Conservation (phyloP, 2,797 vertebrate genomes). For the Pangasius macronema region DNA sequence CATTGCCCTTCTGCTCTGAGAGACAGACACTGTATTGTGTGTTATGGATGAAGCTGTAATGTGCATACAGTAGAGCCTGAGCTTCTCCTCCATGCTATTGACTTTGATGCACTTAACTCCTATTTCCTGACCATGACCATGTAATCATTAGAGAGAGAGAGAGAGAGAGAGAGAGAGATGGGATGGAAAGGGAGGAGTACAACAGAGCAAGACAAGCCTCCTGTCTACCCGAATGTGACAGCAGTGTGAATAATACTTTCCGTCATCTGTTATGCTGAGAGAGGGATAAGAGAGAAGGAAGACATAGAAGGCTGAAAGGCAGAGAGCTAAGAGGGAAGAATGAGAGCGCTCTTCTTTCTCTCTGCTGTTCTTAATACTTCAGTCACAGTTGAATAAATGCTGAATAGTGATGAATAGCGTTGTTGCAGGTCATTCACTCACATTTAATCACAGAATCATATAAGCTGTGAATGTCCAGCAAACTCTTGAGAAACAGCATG, state of each 20-base stretch:
- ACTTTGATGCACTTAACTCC: slow-evolving; percentile 19
- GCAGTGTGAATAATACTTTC: background rate
- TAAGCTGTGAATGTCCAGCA: background rate
- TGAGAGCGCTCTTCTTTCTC: background rate
- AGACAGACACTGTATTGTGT: background rate
- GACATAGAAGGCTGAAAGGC: background rate
- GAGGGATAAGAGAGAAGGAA: background rate
- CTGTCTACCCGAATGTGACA: background rate
- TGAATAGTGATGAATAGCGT: background rate
- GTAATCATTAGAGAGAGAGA: background rate
- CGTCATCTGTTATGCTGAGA: background rate
- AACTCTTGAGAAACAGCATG: background rate
- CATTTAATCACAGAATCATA: background rate
- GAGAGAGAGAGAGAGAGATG: background rate
- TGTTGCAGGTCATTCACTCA: background rate
- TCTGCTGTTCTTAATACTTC: background rate
- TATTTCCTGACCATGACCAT: background rate
- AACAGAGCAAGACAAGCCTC: background rate
- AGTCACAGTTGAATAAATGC: background rate
- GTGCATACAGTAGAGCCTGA: background rate
- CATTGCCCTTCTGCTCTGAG: background rate
- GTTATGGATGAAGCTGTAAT: background rate
- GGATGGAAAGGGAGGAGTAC: background rate
- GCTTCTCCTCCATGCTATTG: background rate
- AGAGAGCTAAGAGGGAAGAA: background rate